Evolutionary conservation across 2,113 vertebrate species (phyloP), one percentile per base, ranked within the genome.

Genomic region (Tupaia tana): DNA sequence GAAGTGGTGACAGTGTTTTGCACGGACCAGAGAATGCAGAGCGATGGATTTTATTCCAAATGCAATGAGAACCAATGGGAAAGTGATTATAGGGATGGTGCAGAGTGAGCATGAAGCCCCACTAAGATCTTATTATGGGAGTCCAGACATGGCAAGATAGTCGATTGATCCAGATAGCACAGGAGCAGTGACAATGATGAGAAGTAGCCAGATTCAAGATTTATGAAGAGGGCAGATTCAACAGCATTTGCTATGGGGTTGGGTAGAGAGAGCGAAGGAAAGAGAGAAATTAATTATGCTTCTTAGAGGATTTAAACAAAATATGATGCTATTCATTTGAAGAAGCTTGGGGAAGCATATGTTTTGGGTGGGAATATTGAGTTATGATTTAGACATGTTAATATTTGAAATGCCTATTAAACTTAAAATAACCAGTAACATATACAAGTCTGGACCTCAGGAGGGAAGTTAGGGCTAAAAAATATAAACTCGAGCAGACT

Each of bases 261-360:
- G 13, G 9, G 7, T 59, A 29, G 34, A 4, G 25, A 89, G 15
- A 1, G 2, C 69, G 2, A 9, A 10, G 7, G 31, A 77, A 90
- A 88, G 25, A 89, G 6, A 91, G 15, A 63, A 73, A 69, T 59
- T n/a, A 63, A 56, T 12, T 78, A n/a, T 86, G 25, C 52, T 61
- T 90, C 31, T 34, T 56, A 70, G 27, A 90, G 29, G 20, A 70
- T 20, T 29, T 85, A 52, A 85, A 61, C 29, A 96, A 95, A 88
- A 90, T 52, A 54, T 69, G 66, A 25, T 73, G 34, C 16, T 59
- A 56, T 10, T 92, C 63, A 52, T 3, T 3, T 77, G 20, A 29
- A 88, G 43, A 92, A 94, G 16, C 19, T 56, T 58, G 31, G 12
- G 5, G 16, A 20, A 24, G 66, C 18, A 56, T 83, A 54, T 31